Evolutionary conservation across 2,113 vertebrate species (phyloP), one percentile per base, ranked within the genome.

Genomic region (Fregata magnificens): DNA sequence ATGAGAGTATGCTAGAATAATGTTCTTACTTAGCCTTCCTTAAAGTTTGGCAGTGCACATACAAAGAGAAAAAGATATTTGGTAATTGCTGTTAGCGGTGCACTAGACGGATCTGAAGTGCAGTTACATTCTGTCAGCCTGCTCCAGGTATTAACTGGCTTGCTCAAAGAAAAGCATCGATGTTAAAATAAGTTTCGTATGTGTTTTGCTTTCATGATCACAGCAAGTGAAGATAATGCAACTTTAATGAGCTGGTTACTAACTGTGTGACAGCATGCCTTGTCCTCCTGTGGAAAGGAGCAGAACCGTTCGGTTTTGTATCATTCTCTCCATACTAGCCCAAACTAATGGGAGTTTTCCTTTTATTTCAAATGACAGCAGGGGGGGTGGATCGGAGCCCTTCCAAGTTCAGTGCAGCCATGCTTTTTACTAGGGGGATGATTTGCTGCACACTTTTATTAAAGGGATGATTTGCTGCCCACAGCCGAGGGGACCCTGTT

Each of bases 1-100:
- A 44, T 67, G 95, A 97, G 94, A 98, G 97, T 44, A 0, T 36
- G 78, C 93, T 26, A 42, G 22, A 62, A 28, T 22, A 47, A 38
- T 9, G 28, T 65, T 34, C 76, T 79, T 28, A 0, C 69, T 29
- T 29, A 61, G 80, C 92, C 80, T 61, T 21, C 81, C 94, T 21
- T 12, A 11, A 6, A 3, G 36, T 74, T 4, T 13, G 80, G 49
- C 55, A 71, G 8, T 3, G 7, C 22, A 25, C 76, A 34, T 2
- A 6, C 32, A 15, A 2, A 66, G 85, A 73, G 74, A 66, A 21
- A 29, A 50, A 56, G 31, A 0, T 5, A 3, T 6, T 31, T 61
- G 84, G 69, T 10, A 4, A 7, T 34, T 34, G 86, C 80, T 61
- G 52, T 21, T 11, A 18, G 70, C 76, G 22, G 53, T 14, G 90